A percentile compares a stretch with the other conserved stretches of the same genome.
These are phyloP conservation scores for Tachycineta bicolor DNA, from an alignment of 2,113 vertebrate genomes.

Conservation along the genomic window DNA sequence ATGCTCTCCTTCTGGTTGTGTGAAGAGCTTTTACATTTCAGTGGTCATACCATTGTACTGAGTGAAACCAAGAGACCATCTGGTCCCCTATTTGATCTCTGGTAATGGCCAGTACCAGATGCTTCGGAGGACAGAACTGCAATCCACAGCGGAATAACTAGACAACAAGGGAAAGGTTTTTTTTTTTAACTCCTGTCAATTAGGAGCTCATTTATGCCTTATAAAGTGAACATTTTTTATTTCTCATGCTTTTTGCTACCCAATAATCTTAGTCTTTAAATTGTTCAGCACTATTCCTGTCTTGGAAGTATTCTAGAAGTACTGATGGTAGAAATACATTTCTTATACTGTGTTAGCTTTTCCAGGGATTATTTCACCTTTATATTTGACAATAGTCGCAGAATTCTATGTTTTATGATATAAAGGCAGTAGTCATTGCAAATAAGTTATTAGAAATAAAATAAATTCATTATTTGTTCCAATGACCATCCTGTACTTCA, in stretches of 20 bases:
- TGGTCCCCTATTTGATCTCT: conserved; percentile 61
- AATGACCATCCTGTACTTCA: background rate
- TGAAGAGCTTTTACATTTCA: conserved; percentile 62
- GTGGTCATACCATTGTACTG: conserved; percentile 46
- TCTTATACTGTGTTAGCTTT: background rate
- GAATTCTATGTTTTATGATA: background rate
- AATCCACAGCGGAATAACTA: conserved; percentile 5
- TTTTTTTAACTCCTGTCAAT: conserved; percentile 10
- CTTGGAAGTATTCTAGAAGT: background rate
- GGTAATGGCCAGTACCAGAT: conserved; percentile 63
- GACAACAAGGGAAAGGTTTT: background rate
- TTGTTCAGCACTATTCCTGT: background rate
- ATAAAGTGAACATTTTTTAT: background rate
- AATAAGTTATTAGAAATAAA: background rate
- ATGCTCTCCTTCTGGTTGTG: conserved; percentile 58
- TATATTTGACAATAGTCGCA: background rate
- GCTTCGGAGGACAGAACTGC: conserved; percentile 11
- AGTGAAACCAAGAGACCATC: conserved; percentile 60
- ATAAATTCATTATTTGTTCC: background rate
- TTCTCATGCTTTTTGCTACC: background rate
- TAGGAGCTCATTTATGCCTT: conserved; percentile 4
- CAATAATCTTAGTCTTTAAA: background rate
- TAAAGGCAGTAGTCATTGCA: background rate
- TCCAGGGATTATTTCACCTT: background rate
- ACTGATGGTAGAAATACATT: background rate